phyloP scores from a whole-genome alignment of 1,140 invertebrate genomes.

The Schlechtendalia chinensis region DNA sequence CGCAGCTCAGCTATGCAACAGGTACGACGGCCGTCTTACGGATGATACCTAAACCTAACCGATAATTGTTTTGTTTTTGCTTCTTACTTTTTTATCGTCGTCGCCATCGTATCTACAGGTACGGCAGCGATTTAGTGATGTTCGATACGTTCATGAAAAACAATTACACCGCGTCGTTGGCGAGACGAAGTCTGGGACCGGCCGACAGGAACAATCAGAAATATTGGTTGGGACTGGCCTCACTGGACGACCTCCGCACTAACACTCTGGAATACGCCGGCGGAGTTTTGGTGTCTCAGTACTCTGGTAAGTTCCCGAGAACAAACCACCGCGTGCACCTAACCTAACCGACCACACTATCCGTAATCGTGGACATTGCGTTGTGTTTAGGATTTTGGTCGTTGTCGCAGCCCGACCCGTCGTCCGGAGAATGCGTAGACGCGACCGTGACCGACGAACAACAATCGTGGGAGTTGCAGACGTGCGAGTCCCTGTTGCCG shows the following conservation, averaged over 20 bases:
- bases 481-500: slow-evolving; percentile 88
- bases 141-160: slow-evolving; percentile 87
- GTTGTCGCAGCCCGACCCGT: slow-evolving; percentile 79
- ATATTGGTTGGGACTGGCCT: slow-evolving; percentile 85
- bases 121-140: slow-evolving; percentile 87
- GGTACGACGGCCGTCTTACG: too few species aligned
- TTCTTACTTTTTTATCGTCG: too few species aligned
- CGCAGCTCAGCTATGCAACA: slow-evolving; percentile 88
- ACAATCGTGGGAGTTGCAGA: slow-evolving; percentile 89
- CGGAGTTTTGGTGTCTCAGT: slow-evolving; percentile 86
- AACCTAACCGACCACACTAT: too few species aligned
- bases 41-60: too few species aligned
- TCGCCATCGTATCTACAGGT: slow-evolving; percentile 62
- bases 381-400: slow-evolving; percentile 85
- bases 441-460: slow-evolving; percentile 69
- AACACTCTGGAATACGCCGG: slow-evolving; percentile 91
- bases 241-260: slow-evolving; percentile 85
- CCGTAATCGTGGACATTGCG: too few species aligned
- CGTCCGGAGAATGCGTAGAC: slow-evolving; percentile 84
- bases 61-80: too few species aligned
- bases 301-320: slow-evolving; percentile 65
- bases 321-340: too few species aligned
- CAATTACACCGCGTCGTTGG: slow-evolving; percentile 82
- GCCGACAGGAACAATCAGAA: slow-evolving; percentile 63
- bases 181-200: slow-evolving; percentile 60